A percentile compares a stretch with the other conserved stretches of the same genome.
phyloP scores from a whole-genome alignment of 2,888 invertebrate species.

The Philopedon plagiatum region DNA sequence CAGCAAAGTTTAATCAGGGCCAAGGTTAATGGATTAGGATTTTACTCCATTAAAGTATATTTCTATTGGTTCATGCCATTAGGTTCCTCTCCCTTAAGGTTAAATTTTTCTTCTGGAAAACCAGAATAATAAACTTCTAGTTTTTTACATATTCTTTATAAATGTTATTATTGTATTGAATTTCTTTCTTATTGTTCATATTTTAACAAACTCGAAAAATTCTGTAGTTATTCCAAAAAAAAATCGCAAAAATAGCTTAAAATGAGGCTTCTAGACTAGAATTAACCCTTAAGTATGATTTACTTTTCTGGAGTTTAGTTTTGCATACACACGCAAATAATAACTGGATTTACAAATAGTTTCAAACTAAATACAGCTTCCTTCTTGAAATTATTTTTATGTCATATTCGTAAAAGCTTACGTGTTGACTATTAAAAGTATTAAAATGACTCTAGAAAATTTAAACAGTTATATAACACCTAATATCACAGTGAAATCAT shows the following conservation, averaged over 20 bases:
- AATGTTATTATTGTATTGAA: too few species aligned
- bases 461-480: too few species aligned
- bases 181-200: too few species aligned
- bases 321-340: slow-evolving; percentile 19
- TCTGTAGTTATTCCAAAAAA: too few species aligned
- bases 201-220: too few species aligned
- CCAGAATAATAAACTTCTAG: too few species aligned
- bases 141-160: too few species aligned
- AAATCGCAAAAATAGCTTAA: too few species aligned
- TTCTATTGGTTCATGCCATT: slow-evolving; percentile 46
- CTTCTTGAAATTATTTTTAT: slow-evolving; percentile 42
- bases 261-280: too few species aligned
- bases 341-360: background rate
- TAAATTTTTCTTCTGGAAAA: background rate
- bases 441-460: background rate
- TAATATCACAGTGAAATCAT: background rate
- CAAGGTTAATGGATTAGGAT: slow-evolving; percentile 61
- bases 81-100: background rate
- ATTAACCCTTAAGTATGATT: too few species aligned
- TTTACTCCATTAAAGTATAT: slow-evolving; percentile 36
- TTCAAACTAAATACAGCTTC: slow-evolving; percentile 18
- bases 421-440: slow-evolving; percentile 25
- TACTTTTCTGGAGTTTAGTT: too few species aligned
- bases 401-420: slow-evolving; percentile 35
- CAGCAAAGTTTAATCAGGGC: slow-evolving; percentile 52